Evolutionary conservation across 2,888 invertebrate genomes (phyloP).

Genomic region (Caradrina kadenii): DNA sequence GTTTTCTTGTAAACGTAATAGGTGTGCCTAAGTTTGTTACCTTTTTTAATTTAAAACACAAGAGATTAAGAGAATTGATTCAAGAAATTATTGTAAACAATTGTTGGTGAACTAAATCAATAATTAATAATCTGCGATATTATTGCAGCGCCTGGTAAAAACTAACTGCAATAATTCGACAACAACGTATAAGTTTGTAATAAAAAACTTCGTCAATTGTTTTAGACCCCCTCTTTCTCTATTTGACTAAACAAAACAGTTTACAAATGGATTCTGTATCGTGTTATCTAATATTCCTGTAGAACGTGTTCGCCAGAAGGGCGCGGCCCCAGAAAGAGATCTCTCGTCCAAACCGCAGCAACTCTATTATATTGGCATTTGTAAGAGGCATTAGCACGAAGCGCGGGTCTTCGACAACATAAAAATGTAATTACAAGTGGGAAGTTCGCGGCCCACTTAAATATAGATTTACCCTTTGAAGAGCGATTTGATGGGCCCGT

Average conservation of each 20-base stretch:
- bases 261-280: constrained; percentile 33
- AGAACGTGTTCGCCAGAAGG: constrained; percentile 50
- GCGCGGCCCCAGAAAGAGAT: constrained; percentile 69
- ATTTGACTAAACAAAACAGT: constrained; percentile 32
- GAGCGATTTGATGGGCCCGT: constrained; percentile 82
- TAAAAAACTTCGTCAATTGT: constrained; percentile 3
- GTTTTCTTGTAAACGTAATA: no score
- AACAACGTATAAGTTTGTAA: not conserved
- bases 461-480: constrained; percentile 89
- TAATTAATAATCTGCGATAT: not conserved
- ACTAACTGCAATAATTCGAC: constrained; percentile 22
- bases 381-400: constrained; percentile 81
- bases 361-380: constrained; percentile 86
- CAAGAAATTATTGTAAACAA: not conserved
- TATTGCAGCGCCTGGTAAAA: constrained; percentile 21
- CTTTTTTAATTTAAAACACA: no score
- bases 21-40: no score
- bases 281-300: constrained; percentile 50
- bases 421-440: constrained; percentile 88
- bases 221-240: constrained; percentile 1
- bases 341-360: constrained; percentile 64
- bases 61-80: no score
- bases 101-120: not conserved
- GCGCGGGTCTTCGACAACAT: constrained; percentile 79
- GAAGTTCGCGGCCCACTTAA: constrained; percentile 84